phyloP scores from a whole-genome alignment of 1,140 invertebrate species.

The Teleogryllus occipitalis region DNA sequence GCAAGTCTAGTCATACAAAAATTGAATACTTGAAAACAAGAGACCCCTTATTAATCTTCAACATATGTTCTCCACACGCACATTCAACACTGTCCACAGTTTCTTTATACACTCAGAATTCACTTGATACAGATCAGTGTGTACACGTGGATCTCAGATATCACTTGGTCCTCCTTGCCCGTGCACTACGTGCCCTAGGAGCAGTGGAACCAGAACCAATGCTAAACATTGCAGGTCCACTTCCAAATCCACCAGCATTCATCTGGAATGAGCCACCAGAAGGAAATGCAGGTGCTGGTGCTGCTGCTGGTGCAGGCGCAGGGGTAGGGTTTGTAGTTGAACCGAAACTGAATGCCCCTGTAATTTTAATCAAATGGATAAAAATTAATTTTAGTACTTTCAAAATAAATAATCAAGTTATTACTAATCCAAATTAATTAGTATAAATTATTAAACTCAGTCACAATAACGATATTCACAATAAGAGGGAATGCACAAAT shows the following conservation, averaged over 20 bases:
- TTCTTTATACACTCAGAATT: neutral
- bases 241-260: neutral
- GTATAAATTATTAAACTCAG: neutral
- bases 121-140: neutral
- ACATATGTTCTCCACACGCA: neutral
- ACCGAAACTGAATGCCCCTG: neutral
- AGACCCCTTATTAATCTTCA: neutral
- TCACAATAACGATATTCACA: neutral
- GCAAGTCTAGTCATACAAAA: neutral
- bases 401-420: neutral
- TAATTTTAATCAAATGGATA: neutral
- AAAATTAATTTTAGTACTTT: neutral
- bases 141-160: conserved; percentile 15
- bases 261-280: neutral
- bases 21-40: neutral
- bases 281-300: neutral
- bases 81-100: neutral
- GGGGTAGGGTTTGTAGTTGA: neutral
- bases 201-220: conserved; percentile 39
- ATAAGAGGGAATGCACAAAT: neutral
- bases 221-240: conserved; percentile 35
- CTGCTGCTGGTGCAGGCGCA: neutral
- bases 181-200: conserved; percentile 31
- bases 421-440: neutral
- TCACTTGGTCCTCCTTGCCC: conserved; percentile 37